Conservation (phyloP, 2,888 invertebrate genomes). For the Agonopterix alstromeriana region DNA sequence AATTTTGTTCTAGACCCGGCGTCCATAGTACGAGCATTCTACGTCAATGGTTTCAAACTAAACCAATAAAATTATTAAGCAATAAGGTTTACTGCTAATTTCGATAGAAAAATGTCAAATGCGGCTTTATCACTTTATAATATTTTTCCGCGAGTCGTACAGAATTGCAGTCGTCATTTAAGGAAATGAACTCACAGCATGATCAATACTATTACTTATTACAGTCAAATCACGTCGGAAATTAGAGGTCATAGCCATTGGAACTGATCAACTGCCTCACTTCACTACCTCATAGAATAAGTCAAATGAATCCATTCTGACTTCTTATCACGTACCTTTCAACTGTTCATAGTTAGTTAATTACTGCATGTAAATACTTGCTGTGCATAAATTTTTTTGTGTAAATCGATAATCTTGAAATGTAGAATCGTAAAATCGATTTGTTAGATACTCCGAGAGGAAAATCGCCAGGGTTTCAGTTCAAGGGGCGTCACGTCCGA, state of each 20-base stretch:
- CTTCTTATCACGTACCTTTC: neutral
- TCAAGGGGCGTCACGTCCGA: slow-evolving; percentile 57
- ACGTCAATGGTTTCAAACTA: too few relatives aligned
- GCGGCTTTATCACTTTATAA: too few relatives aligned
- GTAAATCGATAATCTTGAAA: slow-evolving; percentile 3
- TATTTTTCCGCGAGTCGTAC: too few relatives aligned
- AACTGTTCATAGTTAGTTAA: neutral
- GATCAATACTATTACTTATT: neutral
- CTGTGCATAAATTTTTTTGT: neutral
- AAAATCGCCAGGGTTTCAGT: slow-evolving; percentile 37
- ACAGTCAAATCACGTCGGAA: slow-evolving; percentile 7
- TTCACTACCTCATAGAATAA: neutral
- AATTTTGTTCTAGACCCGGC: too few relatives aligned
- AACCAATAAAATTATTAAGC: too few relatives aligned
- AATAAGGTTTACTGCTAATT: too few relatives aligned
- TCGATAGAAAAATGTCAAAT: too few relatives aligned
- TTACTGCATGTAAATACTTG: neutral
- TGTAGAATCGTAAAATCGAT: too few relatives aligned
- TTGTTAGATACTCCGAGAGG: slow-evolving; percentile 11
- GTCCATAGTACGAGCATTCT: too few relatives aligned
- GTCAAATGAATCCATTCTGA: neutral
- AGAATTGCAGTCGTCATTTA: too few relatives aligned
- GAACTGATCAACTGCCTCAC: neutral
- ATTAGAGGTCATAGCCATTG: slow-evolving; percentile 7
- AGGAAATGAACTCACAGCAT: neutral